Percentiles rank a stretch among this genome's conserved stretches.
phyloP scores from a whole-genome alignment of 2,797 vertebrate species.

The Gouania willdenowi region DNA sequence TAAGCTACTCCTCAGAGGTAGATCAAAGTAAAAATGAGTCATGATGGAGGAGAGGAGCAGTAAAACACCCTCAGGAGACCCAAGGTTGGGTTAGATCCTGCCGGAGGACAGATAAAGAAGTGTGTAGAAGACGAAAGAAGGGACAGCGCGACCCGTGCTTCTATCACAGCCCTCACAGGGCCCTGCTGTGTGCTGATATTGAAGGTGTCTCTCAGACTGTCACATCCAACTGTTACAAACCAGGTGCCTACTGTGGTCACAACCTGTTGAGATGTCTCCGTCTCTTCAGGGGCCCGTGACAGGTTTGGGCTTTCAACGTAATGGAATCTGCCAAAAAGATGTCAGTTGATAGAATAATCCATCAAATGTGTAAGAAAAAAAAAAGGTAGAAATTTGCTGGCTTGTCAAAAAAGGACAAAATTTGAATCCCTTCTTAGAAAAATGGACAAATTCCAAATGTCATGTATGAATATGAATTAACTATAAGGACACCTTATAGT shows the following conservation, averaged over 20 bases:
- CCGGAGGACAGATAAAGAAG: slow-evolving; percentile 10
- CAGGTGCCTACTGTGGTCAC: slow-evolving; percentile 34
- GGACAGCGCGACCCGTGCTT: slow-evolving; percentile 51
- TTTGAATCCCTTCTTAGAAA: no score
- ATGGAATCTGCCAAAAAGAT: slow-evolving; percentile 19
- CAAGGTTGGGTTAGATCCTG: slow-evolving; percentile 21
- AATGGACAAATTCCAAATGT: no score
- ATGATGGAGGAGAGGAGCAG: slow-evolving; percentile 38
- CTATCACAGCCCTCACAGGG: slow-evolving; percentile 31
- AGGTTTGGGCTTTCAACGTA: slow-evolving; percentile 26
- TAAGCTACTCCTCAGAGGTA: slow-evolving; percentile 58
- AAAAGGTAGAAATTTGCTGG: background rate
- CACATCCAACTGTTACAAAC: slow-evolving; percentile 25
- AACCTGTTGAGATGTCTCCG: slow-evolving; percentile 29
- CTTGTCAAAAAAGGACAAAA: no score
- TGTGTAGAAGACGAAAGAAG: slow-evolving; percentile 18
- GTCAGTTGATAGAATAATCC: slow-evolving; percentile 21
- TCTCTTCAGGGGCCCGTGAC: slow-evolving; percentile 24
- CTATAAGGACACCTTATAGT: no score
- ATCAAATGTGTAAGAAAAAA: slow-evolving; percentile 20
- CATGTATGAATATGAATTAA: no score
- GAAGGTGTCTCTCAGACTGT: slow-evolving; percentile 34
- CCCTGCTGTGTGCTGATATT: slow-evolving; percentile 44
- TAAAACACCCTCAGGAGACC: slow-evolving; percentile 18
- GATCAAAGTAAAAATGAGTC: slow-evolving; percentile 59